Conservation (phyloP, 2,888 invertebrate species). For the Zelleria hepariella region DNA sequence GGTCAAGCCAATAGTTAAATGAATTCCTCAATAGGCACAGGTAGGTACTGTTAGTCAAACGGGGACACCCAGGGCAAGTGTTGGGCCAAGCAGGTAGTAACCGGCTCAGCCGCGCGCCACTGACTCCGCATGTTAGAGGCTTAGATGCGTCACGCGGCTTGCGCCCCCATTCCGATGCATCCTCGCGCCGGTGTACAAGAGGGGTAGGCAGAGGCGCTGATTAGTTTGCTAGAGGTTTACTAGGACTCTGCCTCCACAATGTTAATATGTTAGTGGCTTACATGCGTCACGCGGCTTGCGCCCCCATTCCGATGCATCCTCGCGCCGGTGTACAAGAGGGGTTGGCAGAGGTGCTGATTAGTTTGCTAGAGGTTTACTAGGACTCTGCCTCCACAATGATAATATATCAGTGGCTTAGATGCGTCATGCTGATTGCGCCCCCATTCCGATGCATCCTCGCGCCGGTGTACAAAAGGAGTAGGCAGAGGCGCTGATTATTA, state of each 20-base stretch:
- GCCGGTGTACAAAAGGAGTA: background rate
- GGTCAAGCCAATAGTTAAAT: background rate
- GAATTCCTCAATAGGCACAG: background rate
- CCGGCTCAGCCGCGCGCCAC: slow-evolving; percentile 4
- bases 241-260: too few relatives aligned
- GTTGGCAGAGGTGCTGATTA: background rate
- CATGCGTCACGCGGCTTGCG: background rate
- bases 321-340: background rate
- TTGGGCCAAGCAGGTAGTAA: slow-evolving; percentile 1
- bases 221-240: background rate
- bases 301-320: background rate
- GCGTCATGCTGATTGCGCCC: background rate
- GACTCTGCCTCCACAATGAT: too few relatives aligned
- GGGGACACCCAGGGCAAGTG: background rate
- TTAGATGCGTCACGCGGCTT: background rate
- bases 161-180: background rate
- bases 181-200: background rate
- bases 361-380: too few relatives aligned
- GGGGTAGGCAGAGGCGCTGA: background rate
- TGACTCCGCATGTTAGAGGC: background rate
- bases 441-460: background rate
- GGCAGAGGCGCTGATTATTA: background rate
- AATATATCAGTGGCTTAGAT: background rate
- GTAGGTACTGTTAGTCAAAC: background rate
- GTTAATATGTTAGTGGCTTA: background rate